A percentile compares a stretch with the other conserved stretches of the same genome.
Conservation (phyloP, 2,797 vertebrate species). For the Periophthalmus magnuspinnatus region DNA sequence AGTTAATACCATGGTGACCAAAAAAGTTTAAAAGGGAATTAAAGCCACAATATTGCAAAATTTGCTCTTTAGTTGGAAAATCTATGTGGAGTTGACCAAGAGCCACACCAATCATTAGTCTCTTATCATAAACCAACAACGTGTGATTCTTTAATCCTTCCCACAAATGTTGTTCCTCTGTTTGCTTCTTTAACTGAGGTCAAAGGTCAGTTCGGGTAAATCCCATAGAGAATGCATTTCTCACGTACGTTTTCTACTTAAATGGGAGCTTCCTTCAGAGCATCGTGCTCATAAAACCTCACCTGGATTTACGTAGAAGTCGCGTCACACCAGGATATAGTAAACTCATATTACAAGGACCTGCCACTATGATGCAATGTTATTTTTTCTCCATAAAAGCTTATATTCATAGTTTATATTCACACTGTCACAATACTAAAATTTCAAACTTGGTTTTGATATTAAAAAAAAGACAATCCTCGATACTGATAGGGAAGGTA, state of each 20-base stretch:
- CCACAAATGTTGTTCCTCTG: background rate
- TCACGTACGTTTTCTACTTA: background rate
- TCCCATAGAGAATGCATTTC: background rate
- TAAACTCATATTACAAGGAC: background rate
- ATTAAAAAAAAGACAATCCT: too few relatives aligned
- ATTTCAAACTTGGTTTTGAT: too few relatives aligned
- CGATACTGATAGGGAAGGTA: too few relatives aligned
- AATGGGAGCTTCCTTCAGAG: background rate
- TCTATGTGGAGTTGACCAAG: background rate
- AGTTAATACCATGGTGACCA: too few relatives aligned
- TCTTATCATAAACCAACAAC: background rate
- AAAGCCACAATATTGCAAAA: too few relatives aligned
- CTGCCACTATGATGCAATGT: background rate
- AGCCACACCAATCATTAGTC: background rate
- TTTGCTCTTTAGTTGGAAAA: background rate
- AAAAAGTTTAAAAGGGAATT: too few relatives aligned
- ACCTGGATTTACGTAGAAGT: background rate
- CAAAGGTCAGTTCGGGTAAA: constrained; percentile 26
- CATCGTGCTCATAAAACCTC: background rate
- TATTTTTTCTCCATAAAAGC: too few relatives aligned
- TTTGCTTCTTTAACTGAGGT: constrained; percentile 33
- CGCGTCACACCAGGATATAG: background rate
- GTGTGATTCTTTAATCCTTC: background rate
- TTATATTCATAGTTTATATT: too few relatives aligned
- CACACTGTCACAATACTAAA: too few relatives aligned